A percentile compares a stretch with the other conserved stretches of the same genome.
These are phyloP conservation scores for Macrotrachela quadricornifera DNA, from an alignment of 1,140 invertebrate species.

Conservation along the genomic window DNA sequence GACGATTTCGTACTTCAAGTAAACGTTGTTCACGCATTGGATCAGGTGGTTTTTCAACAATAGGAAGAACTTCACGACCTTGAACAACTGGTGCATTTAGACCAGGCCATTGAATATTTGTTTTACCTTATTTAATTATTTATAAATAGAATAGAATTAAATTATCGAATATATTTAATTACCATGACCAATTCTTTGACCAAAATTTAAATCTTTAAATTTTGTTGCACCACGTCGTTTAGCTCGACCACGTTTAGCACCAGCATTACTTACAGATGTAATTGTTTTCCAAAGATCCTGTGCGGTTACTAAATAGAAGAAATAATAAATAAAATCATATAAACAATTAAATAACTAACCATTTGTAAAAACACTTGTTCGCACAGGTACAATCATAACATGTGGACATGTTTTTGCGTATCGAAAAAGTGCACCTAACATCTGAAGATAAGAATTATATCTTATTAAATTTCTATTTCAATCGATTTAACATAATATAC, in stretches of 20 bases:
- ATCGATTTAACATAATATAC: no score
- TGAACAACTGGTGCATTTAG: constrained; percentile 44
- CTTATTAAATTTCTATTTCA: no score
- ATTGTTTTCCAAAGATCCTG: constrained; percentile 74
- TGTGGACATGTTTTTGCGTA: no score
- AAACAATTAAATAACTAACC: no score
- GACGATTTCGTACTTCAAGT: constrained; percentile 45
- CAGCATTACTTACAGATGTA: constrained; percentile 80
- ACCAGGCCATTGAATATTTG: constrained; percentile 71
- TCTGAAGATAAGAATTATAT: no score
- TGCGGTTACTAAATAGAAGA: neutral
- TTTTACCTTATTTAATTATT: constrained; percentile 35
- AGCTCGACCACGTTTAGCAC: constrained; percentile 73
- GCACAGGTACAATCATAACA: no score
- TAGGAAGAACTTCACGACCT: constrained; percentile 27
- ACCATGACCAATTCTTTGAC: constrained; percentile 56
- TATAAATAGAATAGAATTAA: no score
- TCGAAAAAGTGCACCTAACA: no score
- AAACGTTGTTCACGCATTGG: constrained; percentile 37
- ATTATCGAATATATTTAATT: no score
- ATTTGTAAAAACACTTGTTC: no score
- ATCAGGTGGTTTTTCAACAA: no score
- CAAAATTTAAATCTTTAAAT: constrained; percentile 62
- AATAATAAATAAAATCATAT: neutral
- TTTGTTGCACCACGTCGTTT: constrained; percentile 48